phyloP scores from a whole-genome alignment of 2,797 vertebrate species.

The Cyprinella venusta region DNA sequence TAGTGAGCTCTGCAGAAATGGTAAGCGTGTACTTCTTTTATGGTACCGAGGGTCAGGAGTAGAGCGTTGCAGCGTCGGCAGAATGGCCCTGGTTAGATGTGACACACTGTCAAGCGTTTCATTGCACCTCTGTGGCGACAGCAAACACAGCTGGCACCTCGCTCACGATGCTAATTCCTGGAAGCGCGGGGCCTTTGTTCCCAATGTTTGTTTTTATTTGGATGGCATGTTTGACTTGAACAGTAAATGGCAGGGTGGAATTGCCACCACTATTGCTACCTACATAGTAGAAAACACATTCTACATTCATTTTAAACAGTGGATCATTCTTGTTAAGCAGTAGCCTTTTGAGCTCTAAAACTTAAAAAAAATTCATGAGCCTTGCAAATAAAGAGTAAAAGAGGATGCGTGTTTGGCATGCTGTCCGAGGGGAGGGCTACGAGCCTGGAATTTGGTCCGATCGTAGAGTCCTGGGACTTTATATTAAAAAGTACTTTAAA shows the following conservation, averaged over 20 bases:
- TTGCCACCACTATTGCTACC: constrained; percentile 25
- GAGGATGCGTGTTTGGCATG: not conserved
- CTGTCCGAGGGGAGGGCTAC: not conserved
- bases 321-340: not conserved
- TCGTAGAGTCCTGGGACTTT: not conserved
- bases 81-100: constrained; percentile 58
- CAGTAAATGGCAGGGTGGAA: constrained; percentile 14
- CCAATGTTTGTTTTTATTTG: constrained; percentile 54
- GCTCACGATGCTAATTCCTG: constrained; percentile 70
- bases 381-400: not conserved
- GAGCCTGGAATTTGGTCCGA: no score
- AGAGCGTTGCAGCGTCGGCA: constrained; percentile 59
- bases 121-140: constrained; percentile 64
- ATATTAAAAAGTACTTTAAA: no score
- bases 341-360: not conserved
- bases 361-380: not conserved
- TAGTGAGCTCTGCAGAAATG: constrained; percentile 72
- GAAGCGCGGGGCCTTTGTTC: constrained; percentile 42
- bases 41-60: constrained; percentile 67
- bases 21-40: constrained; percentile 72
- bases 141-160: constrained; percentile 69
- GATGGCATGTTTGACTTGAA: constrained; percentile 49
- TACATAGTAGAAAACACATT: not conserved
- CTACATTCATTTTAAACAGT: not conserved
- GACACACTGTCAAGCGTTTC: constrained; percentile 73